Percentiles rank a stretch among this genome's conserved stretches.
Evolutionary conservation across 2,797 vertebrate species (phyloP).

Genomic region (Syngnathus rostellatus): DNA sequence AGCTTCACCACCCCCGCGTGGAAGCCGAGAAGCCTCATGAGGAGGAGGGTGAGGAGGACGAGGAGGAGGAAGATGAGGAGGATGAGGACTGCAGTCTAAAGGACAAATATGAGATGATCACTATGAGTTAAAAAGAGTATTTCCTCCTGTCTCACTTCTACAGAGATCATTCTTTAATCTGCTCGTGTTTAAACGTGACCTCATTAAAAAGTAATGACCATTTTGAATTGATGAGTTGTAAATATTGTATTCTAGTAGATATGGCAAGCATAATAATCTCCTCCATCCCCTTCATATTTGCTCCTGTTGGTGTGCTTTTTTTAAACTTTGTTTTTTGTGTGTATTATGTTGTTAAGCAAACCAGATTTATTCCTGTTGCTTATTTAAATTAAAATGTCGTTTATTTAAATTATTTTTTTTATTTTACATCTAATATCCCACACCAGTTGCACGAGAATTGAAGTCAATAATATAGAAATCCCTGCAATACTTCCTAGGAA

Average conservation of each 20-base stretch:
- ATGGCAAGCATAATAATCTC: slow-evolving; percentile 6
- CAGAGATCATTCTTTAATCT: too few species aligned
- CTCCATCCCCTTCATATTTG: slow-evolving; percentile 11
- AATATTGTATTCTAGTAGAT: slow-evolving; percentile 42
- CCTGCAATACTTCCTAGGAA: too few species aligned
- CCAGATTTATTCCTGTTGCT: slow-evolving; percentile 20
- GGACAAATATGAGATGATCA: slow-evolving; percentile 86
- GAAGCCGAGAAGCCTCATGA: slow-evolving; percentile 41
- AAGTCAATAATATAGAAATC: too few species aligned
- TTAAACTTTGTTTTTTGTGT: slow-evolving; percentile 4
- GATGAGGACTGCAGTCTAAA: slow-evolving; percentile 69
- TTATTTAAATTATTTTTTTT: slow-evolving; percentile 35
- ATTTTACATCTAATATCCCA: neutral
- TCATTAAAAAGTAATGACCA: neutral
- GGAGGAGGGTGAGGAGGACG: slow-evolving; percentile 57
- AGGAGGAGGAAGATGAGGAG: slow-evolving; percentile 61
- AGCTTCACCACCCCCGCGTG: slow-evolving; percentile 75
- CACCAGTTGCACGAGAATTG: neutral
- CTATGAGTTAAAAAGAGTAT: slow-evolving; percentile 60
- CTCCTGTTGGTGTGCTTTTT: slow-evolving; percentile 10
- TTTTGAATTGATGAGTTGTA: slow-evolving; percentile 31
- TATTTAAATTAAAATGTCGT: slow-evolving; percentile 48
- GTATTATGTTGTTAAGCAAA: slow-evolving; percentile 16
- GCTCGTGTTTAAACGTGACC: neutral
- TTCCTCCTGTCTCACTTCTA: too few species aligned